phyloP scores from a whole-genome alignment of 2,797 vertebrate species.

The Crenuchus spilurus region DNA sequence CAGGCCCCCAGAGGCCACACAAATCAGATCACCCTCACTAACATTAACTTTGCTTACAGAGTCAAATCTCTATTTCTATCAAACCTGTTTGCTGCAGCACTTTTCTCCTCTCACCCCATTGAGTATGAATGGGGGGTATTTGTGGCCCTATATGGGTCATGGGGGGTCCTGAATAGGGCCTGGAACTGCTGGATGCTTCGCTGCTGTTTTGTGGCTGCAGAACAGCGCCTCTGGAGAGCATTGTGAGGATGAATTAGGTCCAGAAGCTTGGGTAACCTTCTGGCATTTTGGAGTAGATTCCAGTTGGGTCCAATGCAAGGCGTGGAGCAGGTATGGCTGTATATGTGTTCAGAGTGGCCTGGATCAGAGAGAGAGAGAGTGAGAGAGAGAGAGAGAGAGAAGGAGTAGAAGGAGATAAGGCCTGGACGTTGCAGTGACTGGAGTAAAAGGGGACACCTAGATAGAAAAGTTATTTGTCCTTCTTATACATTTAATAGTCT shows the following conservation, averaged over 20 bases:
- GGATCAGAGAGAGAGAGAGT: conserved; percentile 40
- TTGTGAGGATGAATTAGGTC: conserved; percentile 63
- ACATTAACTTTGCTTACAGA: conserved; percentile 78
- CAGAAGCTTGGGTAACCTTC: conserved; percentile 69
- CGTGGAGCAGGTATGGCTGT: conserved; percentile 74
- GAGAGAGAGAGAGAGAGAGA: conserved; percentile 16
- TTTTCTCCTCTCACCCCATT: conserved; percentile 76
- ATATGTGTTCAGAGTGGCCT: conserved; percentile 58
- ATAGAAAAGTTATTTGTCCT: conserved; percentile 23
- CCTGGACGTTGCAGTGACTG: conserved; percentile 9
- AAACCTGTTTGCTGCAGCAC: conserved; percentile 79
- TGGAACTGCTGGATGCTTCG: conserved; percentile 74
- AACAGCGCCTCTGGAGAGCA: conserved; percentile 45
- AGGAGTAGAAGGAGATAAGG: conserved; percentile 10
- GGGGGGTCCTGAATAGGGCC: conserved; percentile 71
- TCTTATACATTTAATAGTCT: conserved; percentile 2
- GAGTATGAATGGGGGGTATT: conserved; percentile 71
- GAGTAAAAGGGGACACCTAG: neutral
- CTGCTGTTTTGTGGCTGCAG: conserved; percentile 59
- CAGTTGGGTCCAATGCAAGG: conserved; percentile 68
- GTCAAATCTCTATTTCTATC: conserved; percentile 72
- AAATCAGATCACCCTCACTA: conserved; percentile 43
- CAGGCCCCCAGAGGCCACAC: conserved; percentile 19
- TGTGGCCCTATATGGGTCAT: conserved; percentile 63
- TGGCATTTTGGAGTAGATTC: conserved; percentile 73